These are phyloP conservation scores for Botia almorhae DNA, from an alignment of 2,797 vertebrate genomes.

Conservation along the genomic window DNA sequence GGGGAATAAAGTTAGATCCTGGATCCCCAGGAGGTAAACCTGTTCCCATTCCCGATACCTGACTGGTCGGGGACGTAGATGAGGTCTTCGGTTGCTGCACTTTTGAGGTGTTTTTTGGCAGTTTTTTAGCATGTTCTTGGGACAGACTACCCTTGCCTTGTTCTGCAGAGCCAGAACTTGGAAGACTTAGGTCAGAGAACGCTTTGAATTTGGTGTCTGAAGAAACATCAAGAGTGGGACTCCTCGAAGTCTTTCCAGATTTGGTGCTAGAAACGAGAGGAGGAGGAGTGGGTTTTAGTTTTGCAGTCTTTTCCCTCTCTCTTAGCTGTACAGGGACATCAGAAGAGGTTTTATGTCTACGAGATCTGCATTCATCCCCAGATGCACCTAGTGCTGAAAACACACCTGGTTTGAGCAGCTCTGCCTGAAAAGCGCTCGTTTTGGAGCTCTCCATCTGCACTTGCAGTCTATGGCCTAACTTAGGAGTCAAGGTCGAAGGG, in stretches of 20 bases:
- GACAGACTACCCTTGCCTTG: constrained; percentile 65
- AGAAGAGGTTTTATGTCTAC: constrained; percentile 82
- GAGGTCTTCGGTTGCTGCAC: constrained; percentile 77
- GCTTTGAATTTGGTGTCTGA: constrained; percentile 79
- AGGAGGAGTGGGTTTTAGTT: constrained; percentile 90
- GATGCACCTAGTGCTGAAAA: constrained; percentile 77
- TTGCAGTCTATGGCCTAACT: constrained; percentile 81
- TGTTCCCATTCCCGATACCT: constrained; percentile 67
- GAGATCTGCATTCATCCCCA: constrained; percentile 83
- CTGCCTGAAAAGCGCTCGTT: constrained; percentile 81
- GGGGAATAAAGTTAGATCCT: constrained; percentile 83
- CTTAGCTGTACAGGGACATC: constrained; percentile 77
- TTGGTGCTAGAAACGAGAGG: constrained; percentile 82
- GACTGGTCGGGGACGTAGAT: constrained; percentile 62
- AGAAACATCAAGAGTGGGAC: constrained; percentile 80
- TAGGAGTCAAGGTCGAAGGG: constrained; percentile 87
- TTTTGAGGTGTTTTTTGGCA: constrained; percentile 77
- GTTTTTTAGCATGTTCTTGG: constrained; percentile 79
- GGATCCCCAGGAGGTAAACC: constrained; percentile 51
- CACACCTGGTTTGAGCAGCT: constrained; percentile 77
- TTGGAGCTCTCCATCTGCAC: constrained; percentile 78
- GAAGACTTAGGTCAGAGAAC: constrained; percentile 70
- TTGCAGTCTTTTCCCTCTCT: constrained; percentile 86
- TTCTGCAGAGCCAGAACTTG: constrained; percentile 72
- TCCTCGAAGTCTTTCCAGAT: constrained; percentile 80